Base-by-base conservation (phyloP, 2,888 invertebrate genomes). In the Cerastis rubricosa region DNA sequence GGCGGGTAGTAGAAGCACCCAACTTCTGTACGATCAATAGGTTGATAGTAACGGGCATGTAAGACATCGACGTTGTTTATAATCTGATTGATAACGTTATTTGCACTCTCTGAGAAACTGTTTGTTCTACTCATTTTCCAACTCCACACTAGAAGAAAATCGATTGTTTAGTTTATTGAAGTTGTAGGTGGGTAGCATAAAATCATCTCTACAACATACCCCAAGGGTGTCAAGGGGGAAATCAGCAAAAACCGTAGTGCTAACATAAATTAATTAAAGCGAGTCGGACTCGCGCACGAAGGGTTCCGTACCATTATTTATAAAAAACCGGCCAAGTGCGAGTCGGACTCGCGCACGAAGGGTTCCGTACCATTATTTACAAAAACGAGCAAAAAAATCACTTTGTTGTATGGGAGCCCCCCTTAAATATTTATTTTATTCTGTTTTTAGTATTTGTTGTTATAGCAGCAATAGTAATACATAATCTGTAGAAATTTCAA, bases 51-150 rank as follows among this genome's bases (percentile, higher is more conserved):
- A 0, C 86, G 88, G 17, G 91, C 81, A 61, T 93, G 87, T 9
- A 94, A 85, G 0, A 94, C 93, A n/a, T 90, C 79, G 14, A 94
- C 74, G 1, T 49, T 86, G 61, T 87, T 81, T 0, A 91, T 77
- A 0, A 91, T 88, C 9, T 84, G 80, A 70, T 92, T 89, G 57
- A 96, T 94, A 1, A 88, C 89, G 0, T 45, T 74, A 0, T 78
- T 85, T 1, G 93, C 92, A 3, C 63, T 54, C 2, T 61, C 9
- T 1, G 93, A 82, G 11, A 95, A 78, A 2, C 76, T 85, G 69
- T 88, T 89, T 0, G 87, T 85, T 71, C 94, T 92, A 74, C 94
- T 93, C 40, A 96, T 86, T 71, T 95, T 95, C 96, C 95, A 96
- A 76, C 95, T 94, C 89, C 88, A 94, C 1, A 95, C 95, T 95